Evolutionary conservation across 2,113 vertebrate genomes (phyloP).

Genomic region (Mobula birostris): DNA sequence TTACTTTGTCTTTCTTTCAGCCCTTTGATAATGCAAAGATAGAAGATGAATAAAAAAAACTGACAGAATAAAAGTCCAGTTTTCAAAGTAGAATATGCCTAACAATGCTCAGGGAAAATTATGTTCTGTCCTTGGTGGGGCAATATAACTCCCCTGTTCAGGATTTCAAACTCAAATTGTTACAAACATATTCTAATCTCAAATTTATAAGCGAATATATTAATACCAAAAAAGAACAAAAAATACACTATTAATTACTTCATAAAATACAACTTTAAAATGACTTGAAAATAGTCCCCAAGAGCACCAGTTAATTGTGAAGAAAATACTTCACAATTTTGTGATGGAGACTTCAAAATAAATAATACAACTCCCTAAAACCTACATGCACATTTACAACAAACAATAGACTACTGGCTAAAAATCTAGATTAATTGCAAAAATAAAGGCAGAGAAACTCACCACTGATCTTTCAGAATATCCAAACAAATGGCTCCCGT

Average conservation of each 20-base stretch:
- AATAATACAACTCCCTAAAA: background rate
- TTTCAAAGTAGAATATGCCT: background rate
- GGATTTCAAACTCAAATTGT: background rate
- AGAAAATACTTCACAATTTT: background rate
- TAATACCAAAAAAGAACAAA: background rate
- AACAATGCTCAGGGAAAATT: background rate
- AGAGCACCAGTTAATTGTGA: background rate
- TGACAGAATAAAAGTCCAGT: background rate
- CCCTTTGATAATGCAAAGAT: background rate
- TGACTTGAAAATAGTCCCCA: background rate
- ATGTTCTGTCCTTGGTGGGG: background rate
- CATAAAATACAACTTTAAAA: background rate
- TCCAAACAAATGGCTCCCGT: conserved; percentile 98
- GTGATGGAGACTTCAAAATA: background rate
- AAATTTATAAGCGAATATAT: background rate
- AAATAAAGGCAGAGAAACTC: conserved; percentile 49
- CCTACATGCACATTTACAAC: background rate
- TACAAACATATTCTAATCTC: background rate
- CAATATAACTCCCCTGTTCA: background rate
- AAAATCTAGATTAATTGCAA: background rate
- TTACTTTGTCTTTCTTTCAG: background rate
- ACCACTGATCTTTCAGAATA: conserved; percentile 99
- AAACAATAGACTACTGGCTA: background rate
- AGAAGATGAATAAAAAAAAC: background rate
- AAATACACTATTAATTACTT: background rate